Evolutionary conservation across 2,797 vertebrate species (phyloP).

Genomic region (Gouania willdenowi): DNA sequence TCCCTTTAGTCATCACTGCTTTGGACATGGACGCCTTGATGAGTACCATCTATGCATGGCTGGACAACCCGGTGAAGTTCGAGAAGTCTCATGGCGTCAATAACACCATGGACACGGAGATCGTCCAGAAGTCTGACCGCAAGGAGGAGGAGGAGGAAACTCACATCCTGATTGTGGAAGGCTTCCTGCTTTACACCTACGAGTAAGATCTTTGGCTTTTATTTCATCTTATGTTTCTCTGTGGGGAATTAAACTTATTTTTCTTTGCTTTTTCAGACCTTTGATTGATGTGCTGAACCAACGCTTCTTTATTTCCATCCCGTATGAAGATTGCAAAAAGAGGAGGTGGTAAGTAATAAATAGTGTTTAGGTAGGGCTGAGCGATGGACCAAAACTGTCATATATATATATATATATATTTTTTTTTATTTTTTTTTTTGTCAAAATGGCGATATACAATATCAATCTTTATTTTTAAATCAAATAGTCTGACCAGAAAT

Average conservation of each 20-base stretch:
- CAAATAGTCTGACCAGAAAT: too few relatives aligned
- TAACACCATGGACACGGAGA: slow-evolving; percentile 77
- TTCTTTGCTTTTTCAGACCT: slow-evolving; percentile 65
- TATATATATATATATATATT: neutral
- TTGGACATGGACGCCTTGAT: slow-evolving; percentile 94
- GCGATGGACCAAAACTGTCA: too few relatives aligned
- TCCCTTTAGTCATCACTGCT: slow-evolving; percentile 80
- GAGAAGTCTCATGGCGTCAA: slow-evolving; percentile 91
- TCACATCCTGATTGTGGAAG: slow-evolving; percentile 90
- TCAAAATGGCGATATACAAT: too few relatives aligned
- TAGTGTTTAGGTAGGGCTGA: slow-evolving; percentile 9
- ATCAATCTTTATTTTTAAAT: too few relatives aligned
- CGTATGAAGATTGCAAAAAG: slow-evolving; percentile 92
- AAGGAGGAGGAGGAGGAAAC: slow-evolving; percentile 71
- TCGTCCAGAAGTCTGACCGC: slow-evolving; percentile 58
- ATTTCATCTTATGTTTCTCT: neutral
- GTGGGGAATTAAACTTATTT: neutral
- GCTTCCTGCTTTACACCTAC: slow-evolving; percentile 89
- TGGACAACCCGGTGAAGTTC: slow-evolving; percentile 88
- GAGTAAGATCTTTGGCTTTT: slow-evolving; percentile 75
- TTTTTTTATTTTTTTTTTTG: neutral
- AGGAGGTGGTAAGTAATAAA: slow-evolving; percentile 91
- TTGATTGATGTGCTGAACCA: slow-evolving; percentile 87
- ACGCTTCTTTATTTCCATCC: slow-evolving; percentile 90
- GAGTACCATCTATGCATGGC: slow-evolving; percentile 87